Evolutionary conservation across 2,888 invertebrate species (phyloP).

Genomic region (Phaedon cochleariae): DNA sequence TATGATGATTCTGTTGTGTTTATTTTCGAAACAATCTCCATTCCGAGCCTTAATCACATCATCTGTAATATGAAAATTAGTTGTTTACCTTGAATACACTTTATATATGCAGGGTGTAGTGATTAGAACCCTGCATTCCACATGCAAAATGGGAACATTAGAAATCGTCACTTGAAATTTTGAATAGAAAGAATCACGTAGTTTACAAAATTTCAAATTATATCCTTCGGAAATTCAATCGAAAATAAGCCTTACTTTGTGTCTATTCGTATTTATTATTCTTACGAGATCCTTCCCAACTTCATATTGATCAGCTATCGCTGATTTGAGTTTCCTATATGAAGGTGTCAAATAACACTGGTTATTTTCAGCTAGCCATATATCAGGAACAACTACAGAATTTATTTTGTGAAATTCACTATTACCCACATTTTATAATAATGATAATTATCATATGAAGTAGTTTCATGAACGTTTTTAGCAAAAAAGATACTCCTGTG

Average conservation of each 20-base stretch:
- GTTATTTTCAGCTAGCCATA: slow-evolving; percentile 4
- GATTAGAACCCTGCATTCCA: neutral
- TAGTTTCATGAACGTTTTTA: too few species aligned
- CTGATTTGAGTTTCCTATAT: slow-evolving; percentile 4
- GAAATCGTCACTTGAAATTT: neutral
- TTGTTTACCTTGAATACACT: neutral
- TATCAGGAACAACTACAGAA: slow-evolving; percentile 8
- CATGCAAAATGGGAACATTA: neutral
- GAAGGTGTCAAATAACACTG: slow-evolving; percentile 5
- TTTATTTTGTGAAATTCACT: slow-evolving; percentile 4
- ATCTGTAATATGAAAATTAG: slow-evolving; percentile 1
- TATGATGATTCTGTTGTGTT: neutral
- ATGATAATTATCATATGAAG: too few species aligned
- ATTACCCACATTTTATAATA: slow-evolving; percentile 10
- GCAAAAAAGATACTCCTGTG: too few species aligned
- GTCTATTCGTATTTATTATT: slow-evolving; percentile 7
- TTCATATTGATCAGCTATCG: slow-evolving; percentile 7
- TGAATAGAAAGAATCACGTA: neutral
- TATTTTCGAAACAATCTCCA: slow-evolving; percentile 9
- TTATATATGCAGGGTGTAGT: neutral
- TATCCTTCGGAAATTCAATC: neutral
- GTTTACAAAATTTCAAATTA: neutral
- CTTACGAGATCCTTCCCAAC: slow-evolving; percentile 7
- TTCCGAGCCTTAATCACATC: slow-evolving; percentile 6
- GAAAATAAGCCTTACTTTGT: neutral